Conservation (phyloP, 2,797 vertebrate species). For the Sebastes itinus region DNA sequence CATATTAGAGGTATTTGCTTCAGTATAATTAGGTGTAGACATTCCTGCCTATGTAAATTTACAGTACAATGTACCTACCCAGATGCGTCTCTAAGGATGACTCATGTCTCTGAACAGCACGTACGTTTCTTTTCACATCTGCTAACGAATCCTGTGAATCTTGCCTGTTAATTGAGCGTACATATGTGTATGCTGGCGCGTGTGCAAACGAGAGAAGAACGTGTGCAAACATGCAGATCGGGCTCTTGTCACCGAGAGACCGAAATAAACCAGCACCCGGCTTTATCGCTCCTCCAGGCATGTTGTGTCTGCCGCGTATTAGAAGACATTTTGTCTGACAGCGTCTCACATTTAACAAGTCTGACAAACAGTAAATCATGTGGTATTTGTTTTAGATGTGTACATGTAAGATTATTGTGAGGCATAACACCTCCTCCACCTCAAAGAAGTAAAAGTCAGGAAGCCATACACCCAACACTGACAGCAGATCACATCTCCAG, state of each 20-base stretch:
- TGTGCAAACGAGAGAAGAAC: not conserved
- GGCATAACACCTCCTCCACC: not conserved
- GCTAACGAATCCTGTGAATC: not conserved
- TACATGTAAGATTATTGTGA: not conserved
- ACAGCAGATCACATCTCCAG: not conserved
- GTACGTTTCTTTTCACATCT: not conserved
- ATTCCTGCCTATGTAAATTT: not conserved
- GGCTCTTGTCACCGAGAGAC: constrained; percentile 15
- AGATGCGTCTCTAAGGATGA: not conserved
- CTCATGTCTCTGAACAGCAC: not conserved
- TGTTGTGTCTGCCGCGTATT: not conserved
- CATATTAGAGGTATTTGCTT: not conserved
- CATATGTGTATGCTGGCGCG: not conserved
- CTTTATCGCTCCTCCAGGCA: constrained; percentile 6
- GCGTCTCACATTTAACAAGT: constrained; percentile 9
- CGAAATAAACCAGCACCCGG: constrained; percentile 28
- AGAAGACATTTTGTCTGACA: constrained; percentile 20
- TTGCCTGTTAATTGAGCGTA: not conserved
- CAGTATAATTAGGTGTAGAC: not conserved
- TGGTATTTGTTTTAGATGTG: not conserved
- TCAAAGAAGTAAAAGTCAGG: not conserved
- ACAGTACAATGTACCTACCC: not conserved
- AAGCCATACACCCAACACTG: not conserved
- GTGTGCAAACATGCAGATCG: constrained; percentile 23
- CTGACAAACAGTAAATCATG: not conserved